phyloP scores from a whole-genome alignment of 2,888 invertebrate genomes.

The Philaethria dido region DNA sequence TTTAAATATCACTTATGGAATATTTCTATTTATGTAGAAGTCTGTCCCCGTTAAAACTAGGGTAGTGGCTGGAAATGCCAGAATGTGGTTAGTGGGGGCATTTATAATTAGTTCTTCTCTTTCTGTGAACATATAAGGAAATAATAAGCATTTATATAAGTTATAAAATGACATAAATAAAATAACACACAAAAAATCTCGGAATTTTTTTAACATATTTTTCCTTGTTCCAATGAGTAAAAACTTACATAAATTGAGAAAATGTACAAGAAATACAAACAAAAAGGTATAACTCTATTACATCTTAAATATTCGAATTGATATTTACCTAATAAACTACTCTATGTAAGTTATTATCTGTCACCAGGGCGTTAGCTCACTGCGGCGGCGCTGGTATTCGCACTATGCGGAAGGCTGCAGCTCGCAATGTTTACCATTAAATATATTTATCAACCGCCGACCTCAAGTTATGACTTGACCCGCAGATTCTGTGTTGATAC shows the following conservation, averaged over 20 bases:
- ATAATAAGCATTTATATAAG: neutral
- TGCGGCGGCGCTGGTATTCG: constrained; percentile 57
- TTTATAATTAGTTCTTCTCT: neutral
- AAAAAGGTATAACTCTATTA: neutral
- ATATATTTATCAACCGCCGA: constrained; percentile 40
- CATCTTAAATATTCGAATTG: neutral
- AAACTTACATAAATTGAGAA: neutral
- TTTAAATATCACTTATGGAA: no score
- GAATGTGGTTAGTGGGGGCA: neutral
- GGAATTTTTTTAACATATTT: neutral
- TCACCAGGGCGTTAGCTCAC: constrained; percentile 51
- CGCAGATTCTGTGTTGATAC: constrained; percentile 41
- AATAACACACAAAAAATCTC: neutral
- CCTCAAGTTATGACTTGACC: constrained; percentile 44
- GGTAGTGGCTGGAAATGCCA: no score
- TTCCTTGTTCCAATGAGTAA: no score
- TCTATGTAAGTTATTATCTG: constrained; percentile 37
- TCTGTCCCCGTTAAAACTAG: no score
- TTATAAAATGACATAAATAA: neutral
- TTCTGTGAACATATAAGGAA: neutral
- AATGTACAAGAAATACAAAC: neutral
- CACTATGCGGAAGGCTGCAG: constrained; percentile 66
- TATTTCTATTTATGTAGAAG: no score
- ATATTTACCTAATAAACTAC: neutral
- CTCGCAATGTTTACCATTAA: constrained; percentile 48